A percentile compares a stretch with the other conserved stretches of the same genome.
These are phyloP conservation scores for Oreochromis tanganicae DNA, from an alignment of 2,113 vertebrate species.

Conservation along the genomic window DNA sequence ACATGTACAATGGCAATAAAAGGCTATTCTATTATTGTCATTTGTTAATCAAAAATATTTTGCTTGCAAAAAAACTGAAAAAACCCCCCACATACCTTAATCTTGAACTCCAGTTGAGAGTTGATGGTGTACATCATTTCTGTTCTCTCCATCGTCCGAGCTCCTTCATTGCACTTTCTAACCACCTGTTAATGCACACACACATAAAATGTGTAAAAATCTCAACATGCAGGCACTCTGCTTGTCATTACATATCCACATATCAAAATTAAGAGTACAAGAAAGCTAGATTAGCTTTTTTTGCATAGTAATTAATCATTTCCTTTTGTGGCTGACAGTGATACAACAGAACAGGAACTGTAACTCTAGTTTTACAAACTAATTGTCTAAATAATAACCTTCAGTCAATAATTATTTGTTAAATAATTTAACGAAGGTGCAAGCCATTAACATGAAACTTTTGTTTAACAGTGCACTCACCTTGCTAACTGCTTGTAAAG, in stretches of 20 bases:
- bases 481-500: slow-evolving; percentile 93
- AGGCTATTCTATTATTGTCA: background rate
- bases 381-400: background rate
- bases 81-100: slow-evolving; percentile 80
- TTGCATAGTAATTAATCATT: background rate
- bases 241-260: background rate
- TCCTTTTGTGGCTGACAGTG: background rate
- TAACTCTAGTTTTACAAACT: background rate
- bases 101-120: slow-evolving; percentile 95
- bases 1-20: background rate
- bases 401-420: background rate
- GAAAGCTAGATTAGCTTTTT: background rate
- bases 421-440: background rate
- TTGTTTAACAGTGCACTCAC: slow-evolving; percentile 58
- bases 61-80: background rate
- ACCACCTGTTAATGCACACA: slow-evolving; percentile 77
- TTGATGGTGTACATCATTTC: slow-evolving; percentile 99
- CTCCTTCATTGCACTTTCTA: slow-evolving; percentile 92
- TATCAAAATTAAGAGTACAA: background rate
- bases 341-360: background rate
- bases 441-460: background rate
- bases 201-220: background rate
- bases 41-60: background rate
- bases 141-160: slow-evolving; percentile 92
- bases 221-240: background rate